phyloP scores from a whole-genome alignment of 2,113 vertebrate genomes.

The Laterallus jamaicensis region DNA sequence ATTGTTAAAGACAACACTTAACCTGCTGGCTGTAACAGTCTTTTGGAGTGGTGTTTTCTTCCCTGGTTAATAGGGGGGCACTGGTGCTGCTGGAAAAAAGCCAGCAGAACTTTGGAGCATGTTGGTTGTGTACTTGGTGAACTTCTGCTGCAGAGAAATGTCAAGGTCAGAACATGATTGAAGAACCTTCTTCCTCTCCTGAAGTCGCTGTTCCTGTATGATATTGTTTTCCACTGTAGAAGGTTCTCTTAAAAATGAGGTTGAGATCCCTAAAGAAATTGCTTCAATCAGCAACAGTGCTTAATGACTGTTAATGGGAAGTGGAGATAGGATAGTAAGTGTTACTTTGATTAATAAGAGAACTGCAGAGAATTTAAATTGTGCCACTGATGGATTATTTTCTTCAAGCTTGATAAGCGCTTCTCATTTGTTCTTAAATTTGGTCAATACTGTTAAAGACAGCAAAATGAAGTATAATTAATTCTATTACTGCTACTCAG shows the following conservation, averaged over 20 bases:
- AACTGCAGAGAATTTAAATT: slow-evolving; percentile 89
- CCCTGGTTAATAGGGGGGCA: background rate
- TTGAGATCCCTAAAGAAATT: slow-evolving; percentile 90
- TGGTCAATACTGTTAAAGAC: slow-evolving; percentile 90
- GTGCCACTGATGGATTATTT: slow-evolving; percentile 91
- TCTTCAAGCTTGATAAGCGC: slow-evolving; percentile 91
- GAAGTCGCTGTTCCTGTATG: slow-evolving; percentile 74
- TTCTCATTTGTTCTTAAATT: slow-evolving; percentile 91
- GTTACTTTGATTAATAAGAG: slow-evolving; percentile 90
- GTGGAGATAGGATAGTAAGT: slow-evolving; percentile 91
- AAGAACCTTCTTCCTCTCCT: slow-evolving; percentile 78
- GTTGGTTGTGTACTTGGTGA: slow-evolving; percentile 55
- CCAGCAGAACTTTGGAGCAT: slow-evolving; percentile 41
- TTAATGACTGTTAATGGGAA: slow-evolving; percentile 91
- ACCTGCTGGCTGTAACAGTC: background rate
- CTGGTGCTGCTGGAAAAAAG: background rate
- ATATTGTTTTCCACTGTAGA: slow-evolving; percentile 85
- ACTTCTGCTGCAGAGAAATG: slow-evolving; percentile 68
- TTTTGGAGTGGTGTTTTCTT: background rate
- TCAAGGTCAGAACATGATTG: slow-evolving; percentile 84
- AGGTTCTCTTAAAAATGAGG: slow-evolving; percentile 87
- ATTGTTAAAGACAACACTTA: background rate
- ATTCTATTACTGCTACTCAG: slow-evolving; percentile 81
- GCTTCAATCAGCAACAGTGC: slow-evolving; percentile 88
- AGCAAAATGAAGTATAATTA: slow-evolving; percentile 90